Percentiles rank a stretch among this genome's conserved stretches.
Conservation (phyloP, 2,797 vertebrate genomes). For the Squalus acanthias region DNA sequence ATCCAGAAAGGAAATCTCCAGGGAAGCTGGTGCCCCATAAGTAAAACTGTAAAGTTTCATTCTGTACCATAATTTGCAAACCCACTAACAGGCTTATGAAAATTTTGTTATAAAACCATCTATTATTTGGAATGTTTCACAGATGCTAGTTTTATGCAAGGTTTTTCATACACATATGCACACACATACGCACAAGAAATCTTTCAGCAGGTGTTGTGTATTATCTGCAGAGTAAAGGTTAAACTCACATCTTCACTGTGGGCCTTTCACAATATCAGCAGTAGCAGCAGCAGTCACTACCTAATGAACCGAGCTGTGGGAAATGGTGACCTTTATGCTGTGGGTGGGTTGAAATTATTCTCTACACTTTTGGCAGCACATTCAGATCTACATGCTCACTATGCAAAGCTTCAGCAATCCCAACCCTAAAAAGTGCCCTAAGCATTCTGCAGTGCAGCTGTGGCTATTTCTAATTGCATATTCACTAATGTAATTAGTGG, state of each 20-base stretch:
- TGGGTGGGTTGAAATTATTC: conserved; percentile 24
- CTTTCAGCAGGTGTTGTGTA: conserved; percentile 28
- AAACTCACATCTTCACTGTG: conserved; percentile 29
- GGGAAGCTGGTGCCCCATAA: neutral
- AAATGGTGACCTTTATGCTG: conserved; percentile 36
- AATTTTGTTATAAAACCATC: conserved; percentile 6
- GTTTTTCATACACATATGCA: neutral
- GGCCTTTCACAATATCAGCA: conserved; percentile 28
- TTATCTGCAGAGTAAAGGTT: conserved; percentile 30
- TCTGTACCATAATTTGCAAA: neutral
- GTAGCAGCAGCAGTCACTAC: conserved; percentile 29
- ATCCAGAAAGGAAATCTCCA: neutral
- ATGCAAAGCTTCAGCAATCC: conserved; percentile 5
- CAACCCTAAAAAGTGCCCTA: neutral
- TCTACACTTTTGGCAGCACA: conserved; percentile 22
- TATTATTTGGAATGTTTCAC: neutral
- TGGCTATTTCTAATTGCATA: conserved; percentile 26
- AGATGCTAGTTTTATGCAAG: neutral
- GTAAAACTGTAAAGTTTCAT: conserved; percentile 2
- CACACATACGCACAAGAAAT: neutral
- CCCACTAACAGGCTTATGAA: conserved; percentile 11
- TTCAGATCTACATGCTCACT: conserved; percentile 10
- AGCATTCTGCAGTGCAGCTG: conserved; percentile 4
- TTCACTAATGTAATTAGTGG: conserved; percentile 25
- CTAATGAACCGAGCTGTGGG: conserved; percentile 35